Percentiles rank a stretch among this genome's conserved stretches.
phyloP scores from a whole-genome alignment of 1,140 invertebrate species.

The Caenorhabditis remanei region DNA sequence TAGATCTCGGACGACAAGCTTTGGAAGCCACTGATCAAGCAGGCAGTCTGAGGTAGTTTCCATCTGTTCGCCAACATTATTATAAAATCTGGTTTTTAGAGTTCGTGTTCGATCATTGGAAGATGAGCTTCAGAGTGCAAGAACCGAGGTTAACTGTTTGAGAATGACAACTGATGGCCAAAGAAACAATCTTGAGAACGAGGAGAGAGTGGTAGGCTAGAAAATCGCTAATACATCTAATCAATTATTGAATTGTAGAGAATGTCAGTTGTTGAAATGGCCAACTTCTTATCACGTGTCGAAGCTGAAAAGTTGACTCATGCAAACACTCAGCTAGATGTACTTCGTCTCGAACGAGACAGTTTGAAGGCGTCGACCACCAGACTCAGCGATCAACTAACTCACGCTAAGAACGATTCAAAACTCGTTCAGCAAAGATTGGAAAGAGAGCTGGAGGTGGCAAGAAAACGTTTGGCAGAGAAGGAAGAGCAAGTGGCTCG shows the following conservation, averaged over 20 bases:
- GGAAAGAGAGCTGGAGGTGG: slow-evolving; percentile 31
- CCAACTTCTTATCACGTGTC: slow-evolving; percentile 8
- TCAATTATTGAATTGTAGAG: neutral
- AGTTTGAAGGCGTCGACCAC: slow-evolving; percentile 24
- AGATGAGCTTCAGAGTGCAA: slow-evolving; percentile 18
- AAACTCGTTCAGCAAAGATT: slow-evolving; percentile 26
- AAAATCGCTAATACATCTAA: neutral
- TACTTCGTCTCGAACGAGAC: slow-evolving; percentile 53
- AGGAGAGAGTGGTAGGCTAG: slow-evolving; percentile 14
- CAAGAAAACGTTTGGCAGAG: neutral
- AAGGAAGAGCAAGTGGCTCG: slow-evolving; percentile 11
- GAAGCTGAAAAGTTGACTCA: slow-evolving; percentile 21
- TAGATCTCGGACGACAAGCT: neutral
- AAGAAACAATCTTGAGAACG: neutral
- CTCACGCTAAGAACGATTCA: slow-evolving; percentile 21
- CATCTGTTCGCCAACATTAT: neutral
- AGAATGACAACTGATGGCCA: neutral
- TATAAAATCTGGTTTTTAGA: neutral
- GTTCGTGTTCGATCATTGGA: slow-evolving; percentile 10
- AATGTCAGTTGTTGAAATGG: slow-evolving; percentile 50
- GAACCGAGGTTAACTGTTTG: neutral
- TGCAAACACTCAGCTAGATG: slow-evolving; percentile 39
- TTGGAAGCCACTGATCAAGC: slow-evolving; percentile 13
- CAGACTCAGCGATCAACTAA: slow-evolving; percentile 18
- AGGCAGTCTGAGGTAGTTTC: neutral